Percentiles rank a stretch among this genome's conserved stretches.
phyloP scores from a whole-genome alignment of 1,140 invertebrate species.

The Bombus turneri region DNA sequence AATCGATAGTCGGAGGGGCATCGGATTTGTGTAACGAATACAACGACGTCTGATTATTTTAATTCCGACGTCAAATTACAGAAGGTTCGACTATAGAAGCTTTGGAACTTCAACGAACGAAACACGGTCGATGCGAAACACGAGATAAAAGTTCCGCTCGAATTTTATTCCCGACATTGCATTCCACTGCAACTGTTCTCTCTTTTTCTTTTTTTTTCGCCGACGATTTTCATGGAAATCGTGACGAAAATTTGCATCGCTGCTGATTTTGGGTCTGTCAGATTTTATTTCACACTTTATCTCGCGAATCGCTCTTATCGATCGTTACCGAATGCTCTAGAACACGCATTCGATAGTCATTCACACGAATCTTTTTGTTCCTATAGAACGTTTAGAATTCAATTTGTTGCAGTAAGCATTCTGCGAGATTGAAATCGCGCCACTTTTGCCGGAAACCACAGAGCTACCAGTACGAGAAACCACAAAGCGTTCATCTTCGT shows the following conservation, averaged over 20 bases:
- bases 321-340: background rate
- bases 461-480: background rate
- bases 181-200: too few relatives aligned
- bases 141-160: background rate
- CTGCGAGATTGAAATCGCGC: background rate
- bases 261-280: background rate
- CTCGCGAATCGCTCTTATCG: background rate
- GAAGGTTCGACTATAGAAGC: background rate
- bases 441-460: background rate
- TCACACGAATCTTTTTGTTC: background rate
- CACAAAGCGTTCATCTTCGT: background rate
- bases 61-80: too few relatives aligned
- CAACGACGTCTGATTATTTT: too few relatives aligned
- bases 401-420: background rate
- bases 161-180: background rate
- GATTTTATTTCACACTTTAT: background rate
- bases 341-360: background rate
- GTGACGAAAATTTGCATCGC: background rate
- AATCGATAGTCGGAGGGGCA: too few relatives aligned
- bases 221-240: background rate
- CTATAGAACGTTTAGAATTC: background rate
- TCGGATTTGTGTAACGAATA: too few relatives aligned
- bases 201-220: background rate
- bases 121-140: background rate
- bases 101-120: background rate